Percentiles rank a stretch among this genome's conserved stretches.
Conservation (phyloP, 2,113 vertebrate species). For the Ariopsis seemanni region DNA sequence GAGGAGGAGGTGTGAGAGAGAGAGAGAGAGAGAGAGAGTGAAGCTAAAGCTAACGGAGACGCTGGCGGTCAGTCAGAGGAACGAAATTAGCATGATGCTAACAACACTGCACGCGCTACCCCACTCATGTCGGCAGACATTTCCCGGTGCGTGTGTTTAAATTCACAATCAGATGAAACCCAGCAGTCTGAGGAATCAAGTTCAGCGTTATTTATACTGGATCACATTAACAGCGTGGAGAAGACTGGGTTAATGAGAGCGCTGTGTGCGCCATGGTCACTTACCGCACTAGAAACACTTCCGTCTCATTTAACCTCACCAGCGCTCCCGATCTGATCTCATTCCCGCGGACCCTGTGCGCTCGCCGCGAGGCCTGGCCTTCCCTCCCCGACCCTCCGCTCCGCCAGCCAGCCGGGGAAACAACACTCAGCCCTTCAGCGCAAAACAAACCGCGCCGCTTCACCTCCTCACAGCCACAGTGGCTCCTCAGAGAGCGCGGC, state of each 20-base stretch:
- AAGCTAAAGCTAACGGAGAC: no score
- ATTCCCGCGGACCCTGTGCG: no score
- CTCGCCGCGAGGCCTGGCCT: no score
- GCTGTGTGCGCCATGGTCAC: no score
- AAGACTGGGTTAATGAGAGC: not conserved
- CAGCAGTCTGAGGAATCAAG: not conserved
- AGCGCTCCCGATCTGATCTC: no score
- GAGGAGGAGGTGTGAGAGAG: no score
- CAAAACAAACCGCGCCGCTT: constrained; percentile 46
- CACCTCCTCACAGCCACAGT: not conserved
- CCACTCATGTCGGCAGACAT: not conserved
- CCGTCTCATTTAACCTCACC: no score
- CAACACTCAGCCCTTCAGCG: constrained; percentile 60
- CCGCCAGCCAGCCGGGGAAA: constrained; percentile 60
- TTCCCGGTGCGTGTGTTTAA: no score
- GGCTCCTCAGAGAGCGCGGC: constrained; percentile 44
- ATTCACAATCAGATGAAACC: not conserved
- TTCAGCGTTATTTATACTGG: not conserved
- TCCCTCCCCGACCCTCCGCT: not conserved
- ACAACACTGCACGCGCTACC: constrained; percentile 17
- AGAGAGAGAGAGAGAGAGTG: no score
- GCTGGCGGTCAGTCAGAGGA: not conserved
- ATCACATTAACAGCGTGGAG: no score
- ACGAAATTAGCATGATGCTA: not conserved
- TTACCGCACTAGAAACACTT: not conserved